Conservation (phyloP, 35 echinoderm and acorn worm genomes). For the Diadema setosum region DNA sequence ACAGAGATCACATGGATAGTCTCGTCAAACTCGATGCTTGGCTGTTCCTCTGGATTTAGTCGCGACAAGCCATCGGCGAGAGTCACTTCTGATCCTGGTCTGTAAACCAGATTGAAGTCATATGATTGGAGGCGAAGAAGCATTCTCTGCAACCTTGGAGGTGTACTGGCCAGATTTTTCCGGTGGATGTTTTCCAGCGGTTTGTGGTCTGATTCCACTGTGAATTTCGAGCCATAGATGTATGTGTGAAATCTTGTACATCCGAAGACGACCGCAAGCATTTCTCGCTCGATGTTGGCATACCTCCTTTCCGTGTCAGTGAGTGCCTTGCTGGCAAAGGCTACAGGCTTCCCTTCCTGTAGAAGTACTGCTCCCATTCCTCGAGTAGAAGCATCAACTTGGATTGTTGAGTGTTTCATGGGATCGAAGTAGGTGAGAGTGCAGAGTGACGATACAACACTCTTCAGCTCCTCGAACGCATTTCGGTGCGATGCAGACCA, state of each 20-base stretch:
- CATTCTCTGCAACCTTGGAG: conserved; percentile 45
- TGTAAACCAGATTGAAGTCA: not conserved
- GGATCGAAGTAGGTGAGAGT: conserved; percentile 34
- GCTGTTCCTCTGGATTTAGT: not conserved
- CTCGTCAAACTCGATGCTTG: conserved; percentile 38
- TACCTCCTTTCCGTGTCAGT: conserved; percentile 21
- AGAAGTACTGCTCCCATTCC: conserved; percentile 12
- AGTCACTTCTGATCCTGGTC: conserved; percentile 34
- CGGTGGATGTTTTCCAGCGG: conserved; percentile 42
- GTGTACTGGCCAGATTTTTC: conserved; percentile 25
- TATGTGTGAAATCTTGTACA: conserved; percentile 44
- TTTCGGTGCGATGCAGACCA: conserved; percentile 25
- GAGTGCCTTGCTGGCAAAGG: not conserved
- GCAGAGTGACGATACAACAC: not conserved
- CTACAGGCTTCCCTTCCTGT: conserved; percentile 10
- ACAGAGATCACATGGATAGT: too few species aligned
- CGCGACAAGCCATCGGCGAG: conserved; percentile 41
- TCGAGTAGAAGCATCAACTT: conserved; percentile 35
- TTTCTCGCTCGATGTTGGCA: conserved; percentile 14
- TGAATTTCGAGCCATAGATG: conserved; percentile 40
- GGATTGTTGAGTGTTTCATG: not conserved
- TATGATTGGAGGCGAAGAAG: conserved; percentile 39
- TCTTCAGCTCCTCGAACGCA: conserved; percentile 5
- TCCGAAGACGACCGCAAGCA: conserved; percentile 41
- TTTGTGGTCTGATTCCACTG: conserved; percentile 50